A percentile compares a stretch with the other conserved stretches of the same genome.
Conservation (phyloP, 1,140 invertebrate species). For the Agrypnia vestita region DNA sequence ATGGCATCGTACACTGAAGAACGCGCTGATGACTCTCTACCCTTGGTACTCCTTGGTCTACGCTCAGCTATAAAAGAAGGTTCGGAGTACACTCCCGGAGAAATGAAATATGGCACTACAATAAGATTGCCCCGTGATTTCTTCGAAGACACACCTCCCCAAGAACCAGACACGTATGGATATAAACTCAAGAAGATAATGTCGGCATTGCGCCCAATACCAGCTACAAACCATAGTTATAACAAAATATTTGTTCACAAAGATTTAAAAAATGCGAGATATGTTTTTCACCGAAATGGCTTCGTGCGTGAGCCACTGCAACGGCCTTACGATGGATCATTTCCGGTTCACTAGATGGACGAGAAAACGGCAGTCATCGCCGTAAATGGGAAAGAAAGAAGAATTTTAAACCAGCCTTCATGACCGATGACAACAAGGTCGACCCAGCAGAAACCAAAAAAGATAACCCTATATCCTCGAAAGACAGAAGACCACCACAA, state of each 20-base stretch:
- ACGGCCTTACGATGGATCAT: neutral
- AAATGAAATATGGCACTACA: neutral
- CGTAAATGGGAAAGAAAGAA: too few species aligned
- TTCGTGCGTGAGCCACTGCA: neutral
- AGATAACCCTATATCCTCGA: too few species aligned
- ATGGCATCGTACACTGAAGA: conserved; percentile 67
- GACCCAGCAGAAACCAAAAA: too few species aligned
- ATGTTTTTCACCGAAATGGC: neutral
- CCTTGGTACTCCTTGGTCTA: neutral
- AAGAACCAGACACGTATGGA: neutral
- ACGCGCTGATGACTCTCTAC: conserved; percentile 60
- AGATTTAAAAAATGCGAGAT: neutral
- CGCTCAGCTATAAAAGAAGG: neutral
- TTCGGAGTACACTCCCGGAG: neutral
- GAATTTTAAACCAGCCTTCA: too few species aligned
- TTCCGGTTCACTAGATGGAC: too few species aligned
- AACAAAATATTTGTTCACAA: neutral
- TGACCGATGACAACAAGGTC: too few species aligned
- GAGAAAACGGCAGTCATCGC: too few species aligned
- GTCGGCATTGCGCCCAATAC: neutral
- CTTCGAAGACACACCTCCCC: neutral
- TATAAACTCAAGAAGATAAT: neutral
- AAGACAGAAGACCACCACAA: too few species aligned
- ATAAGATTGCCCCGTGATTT: neutral
- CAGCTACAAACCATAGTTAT: neutral